Conservation (phyloP, 2,113 vertebrate species). For the Nannospalax galili region DNA sequence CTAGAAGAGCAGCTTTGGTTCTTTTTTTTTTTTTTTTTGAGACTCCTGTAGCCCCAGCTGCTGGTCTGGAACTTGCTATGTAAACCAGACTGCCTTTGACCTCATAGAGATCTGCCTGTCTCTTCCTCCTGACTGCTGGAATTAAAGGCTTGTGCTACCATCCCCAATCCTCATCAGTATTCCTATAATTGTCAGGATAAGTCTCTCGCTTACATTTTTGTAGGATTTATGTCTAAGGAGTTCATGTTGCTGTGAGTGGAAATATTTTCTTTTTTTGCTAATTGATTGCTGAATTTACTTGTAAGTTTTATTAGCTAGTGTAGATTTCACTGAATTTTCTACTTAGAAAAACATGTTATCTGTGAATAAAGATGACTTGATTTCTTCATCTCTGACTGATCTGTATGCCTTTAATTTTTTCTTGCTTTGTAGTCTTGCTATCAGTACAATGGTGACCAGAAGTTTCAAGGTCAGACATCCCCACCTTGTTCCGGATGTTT, state of each 20-base stretch:
- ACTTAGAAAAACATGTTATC: not conserved
- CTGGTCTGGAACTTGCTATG: too few species aligned
- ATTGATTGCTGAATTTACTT: not conserved
- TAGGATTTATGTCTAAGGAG: not conserved
- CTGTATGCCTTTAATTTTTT: not conserved
- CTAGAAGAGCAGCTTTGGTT: too few species aligned
- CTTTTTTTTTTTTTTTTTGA: too few species aligned
- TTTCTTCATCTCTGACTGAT: not conserved
- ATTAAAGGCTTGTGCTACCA: too few species aligned
- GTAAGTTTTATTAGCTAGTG: not conserved
- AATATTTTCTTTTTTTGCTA: conserved; percentile 8
- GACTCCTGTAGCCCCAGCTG: too few species aligned
- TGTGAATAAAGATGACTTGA: not conserved
- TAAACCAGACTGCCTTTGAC: too few species aligned
- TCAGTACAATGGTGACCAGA: not conserved
- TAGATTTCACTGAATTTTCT: not conserved
- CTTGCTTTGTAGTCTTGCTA: not conserved
- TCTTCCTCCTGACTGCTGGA: too few species aligned
- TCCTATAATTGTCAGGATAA: not conserved
- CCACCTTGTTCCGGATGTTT: not conserved
- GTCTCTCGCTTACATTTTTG: not conserved
- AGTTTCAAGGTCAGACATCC: not conserved
- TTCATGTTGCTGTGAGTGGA: not conserved
- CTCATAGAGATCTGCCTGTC: too few species aligned
- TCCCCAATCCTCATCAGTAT: not conserved